Conservation (phyloP, 2,888 invertebrate species). For the Eupithecia vulgata region DNA sequence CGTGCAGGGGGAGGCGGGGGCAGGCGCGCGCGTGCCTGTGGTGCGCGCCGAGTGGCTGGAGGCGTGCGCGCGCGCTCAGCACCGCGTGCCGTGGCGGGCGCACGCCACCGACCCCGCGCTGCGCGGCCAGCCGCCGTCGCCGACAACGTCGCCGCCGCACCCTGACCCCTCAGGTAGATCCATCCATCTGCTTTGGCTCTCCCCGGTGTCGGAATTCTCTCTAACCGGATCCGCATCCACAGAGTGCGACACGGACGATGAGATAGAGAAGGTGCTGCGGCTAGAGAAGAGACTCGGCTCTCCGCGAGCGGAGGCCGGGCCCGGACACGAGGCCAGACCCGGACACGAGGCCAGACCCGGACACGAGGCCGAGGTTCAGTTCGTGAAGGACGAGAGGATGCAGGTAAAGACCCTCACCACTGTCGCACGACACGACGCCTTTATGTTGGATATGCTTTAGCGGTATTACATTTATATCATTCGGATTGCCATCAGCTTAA, state of each 20-base stretch:
- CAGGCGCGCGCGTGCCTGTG: constrained; percentile 86
- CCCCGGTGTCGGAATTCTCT: no score
- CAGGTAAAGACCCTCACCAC: constrained; percentile 33
- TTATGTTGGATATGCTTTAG: neutral
- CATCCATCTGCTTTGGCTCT: neutral
- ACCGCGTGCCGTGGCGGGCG: constrained; percentile 57
- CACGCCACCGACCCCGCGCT: constrained; percentile 79
- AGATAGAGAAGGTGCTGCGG: constrained; percentile 78
- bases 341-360: neutral
- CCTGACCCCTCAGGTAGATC: constrained; percentile 49
- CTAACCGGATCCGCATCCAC: constrained; percentile 37
- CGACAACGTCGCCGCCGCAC: constrained; percentile 70
- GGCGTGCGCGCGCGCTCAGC: constrained; percentile 78
- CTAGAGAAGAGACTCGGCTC: constrained; percentile 50
- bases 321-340: constrained; percentile 37
- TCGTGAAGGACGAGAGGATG: constrained; percentile 53
- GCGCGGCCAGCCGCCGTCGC: constrained; percentile 87
- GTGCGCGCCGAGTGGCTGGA: constrained; percentile 70
- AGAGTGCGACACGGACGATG: constrained; percentile 85
- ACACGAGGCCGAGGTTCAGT: constrained; percentile 40
- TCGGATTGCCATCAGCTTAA: no score
- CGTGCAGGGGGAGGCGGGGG: constrained; percentile 84
- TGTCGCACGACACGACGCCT: neutral
- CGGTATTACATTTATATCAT: no score
- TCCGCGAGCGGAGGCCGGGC: constrained; percentile 10